Percentiles rank a stretch among this genome's conserved stretches.
phyloP scores from a whole-genome alignment of 2,113 vertebrate genomes.

The Aptenodytes forsteri region DNA sequence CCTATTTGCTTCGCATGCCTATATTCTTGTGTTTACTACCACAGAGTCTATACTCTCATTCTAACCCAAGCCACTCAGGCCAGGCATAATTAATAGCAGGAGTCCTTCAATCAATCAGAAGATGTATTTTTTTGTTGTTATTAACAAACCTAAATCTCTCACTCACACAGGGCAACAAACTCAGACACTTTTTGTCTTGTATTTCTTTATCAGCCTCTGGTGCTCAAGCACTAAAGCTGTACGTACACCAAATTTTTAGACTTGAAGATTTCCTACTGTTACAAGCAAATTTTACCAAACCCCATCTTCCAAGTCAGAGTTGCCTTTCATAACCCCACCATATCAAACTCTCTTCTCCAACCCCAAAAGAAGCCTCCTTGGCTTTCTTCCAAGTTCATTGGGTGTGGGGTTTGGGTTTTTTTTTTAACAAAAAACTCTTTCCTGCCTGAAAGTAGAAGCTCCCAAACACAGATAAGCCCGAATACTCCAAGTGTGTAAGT shows the following conservation, averaged over 20 bases:
- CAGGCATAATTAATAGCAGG: background rate
- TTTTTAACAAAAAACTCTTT: background rate
- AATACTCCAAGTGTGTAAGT: background rate
- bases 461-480: background rate
- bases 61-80: background rate
- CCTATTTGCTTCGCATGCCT: background rate
- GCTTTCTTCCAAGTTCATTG: background rate
- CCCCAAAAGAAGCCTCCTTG: too few relatives aligned
- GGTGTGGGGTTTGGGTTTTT: background rate
- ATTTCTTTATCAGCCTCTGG: background rate
- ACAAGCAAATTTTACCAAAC: background rate
- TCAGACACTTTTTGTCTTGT: background rate
- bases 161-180: background rate
- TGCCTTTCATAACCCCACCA: background rate
- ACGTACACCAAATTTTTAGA: background rate
- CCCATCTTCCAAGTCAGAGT: background rate
- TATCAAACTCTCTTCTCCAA: background rate
- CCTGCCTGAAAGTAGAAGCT: background rate
- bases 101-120: background rate
- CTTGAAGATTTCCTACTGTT: background rate
- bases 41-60: background rate
- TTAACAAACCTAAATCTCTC: background rate
- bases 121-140: background rate
- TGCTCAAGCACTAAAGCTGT: background rate
- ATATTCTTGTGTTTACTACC: background rate